Conservation (phyloP, 2,113 vertebrate species). For the Phalacrocorax pelagicus region DNA sequence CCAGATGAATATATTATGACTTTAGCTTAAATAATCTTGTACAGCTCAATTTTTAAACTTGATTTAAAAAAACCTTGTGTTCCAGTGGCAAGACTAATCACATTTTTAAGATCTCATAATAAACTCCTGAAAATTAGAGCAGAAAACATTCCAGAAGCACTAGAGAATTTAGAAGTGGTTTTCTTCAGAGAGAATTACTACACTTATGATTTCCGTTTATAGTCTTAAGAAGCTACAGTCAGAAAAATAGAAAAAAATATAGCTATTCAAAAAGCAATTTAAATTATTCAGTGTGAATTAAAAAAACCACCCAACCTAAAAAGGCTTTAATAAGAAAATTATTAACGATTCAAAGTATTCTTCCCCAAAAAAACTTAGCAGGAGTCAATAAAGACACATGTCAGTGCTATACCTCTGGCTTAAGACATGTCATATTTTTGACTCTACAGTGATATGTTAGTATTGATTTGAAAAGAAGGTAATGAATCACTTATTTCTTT, state of each 20-base stretch:
- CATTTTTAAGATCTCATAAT: background rate
- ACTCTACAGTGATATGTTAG: background rate
- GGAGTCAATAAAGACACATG: background rate
- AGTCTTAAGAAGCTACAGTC: background rate
- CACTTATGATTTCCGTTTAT: conserved; percentile 22
- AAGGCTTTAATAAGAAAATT: background rate
- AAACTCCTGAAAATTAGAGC: conserved; percentile 14
- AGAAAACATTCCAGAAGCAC: conserved; percentile 42
- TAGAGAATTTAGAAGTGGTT: conserved; percentile 9
- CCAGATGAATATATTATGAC: background rate
- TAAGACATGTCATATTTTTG: background rate
- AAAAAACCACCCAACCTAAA: background rate
- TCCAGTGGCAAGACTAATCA: background rate
- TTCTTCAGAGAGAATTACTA: conserved; percentile 31
- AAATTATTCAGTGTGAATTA: background rate
- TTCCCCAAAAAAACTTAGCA: background rate
- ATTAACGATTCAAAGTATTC: background rate
- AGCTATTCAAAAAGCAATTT: background rate
- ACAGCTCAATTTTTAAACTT: background rate
- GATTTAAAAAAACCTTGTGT: background rate
- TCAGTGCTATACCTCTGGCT: background rate
- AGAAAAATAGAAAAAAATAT: background rate
- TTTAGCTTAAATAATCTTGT: background rate
- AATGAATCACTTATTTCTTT: background rate
- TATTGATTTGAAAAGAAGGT: background rate